These are phyloP conservation scores for Corythornis cristatus DNA, from an alignment of 2,113 vertebrate species.

Conservation along the genomic window DNA sequence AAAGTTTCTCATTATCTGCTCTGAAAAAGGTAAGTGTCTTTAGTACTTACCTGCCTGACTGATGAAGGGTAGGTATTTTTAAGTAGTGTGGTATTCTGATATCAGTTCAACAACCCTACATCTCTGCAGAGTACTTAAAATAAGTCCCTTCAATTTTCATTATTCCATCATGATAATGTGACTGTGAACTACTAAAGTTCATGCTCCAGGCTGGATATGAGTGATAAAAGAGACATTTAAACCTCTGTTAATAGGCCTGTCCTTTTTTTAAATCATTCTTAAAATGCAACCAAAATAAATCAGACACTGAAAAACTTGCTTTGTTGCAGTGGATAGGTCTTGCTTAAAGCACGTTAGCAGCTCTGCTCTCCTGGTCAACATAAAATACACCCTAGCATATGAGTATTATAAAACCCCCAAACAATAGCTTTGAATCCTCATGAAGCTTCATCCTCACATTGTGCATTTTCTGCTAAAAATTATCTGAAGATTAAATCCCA, in stretches of 20 bases:
- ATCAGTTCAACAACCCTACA: constrained; percentile 63
- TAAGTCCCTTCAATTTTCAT: constrained; percentile 43
- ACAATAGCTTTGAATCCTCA: neutral
- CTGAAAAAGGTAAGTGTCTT: constrained; percentile 39
- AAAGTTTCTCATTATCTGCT: constrained; percentile 65
- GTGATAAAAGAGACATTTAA: constrained; percentile 28
- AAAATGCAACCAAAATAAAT: neutral
- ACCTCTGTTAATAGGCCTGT: neutral
- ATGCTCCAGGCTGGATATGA: constrained; percentile 16
- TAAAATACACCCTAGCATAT: neutral
- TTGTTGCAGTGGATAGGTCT: neutral
- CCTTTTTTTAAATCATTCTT: neutral
- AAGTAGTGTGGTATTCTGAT: constrained; percentile 65
- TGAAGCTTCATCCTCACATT: neutral
- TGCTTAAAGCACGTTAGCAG: neutral
- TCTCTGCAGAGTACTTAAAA: constrained; percentile 68
- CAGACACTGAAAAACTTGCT: neutral
- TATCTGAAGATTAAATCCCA: neutral
- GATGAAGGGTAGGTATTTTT: constrained; percentile 72
- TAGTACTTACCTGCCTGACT: constrained; percentile 70
- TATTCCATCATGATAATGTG: constrained; percentile 59
- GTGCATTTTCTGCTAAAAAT: constrained; percentile 2
- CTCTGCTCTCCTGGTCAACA: neutral
- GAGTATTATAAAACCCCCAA: neutral
- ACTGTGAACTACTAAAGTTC: constrained; percentile 47